These are phyloP conservation scores for Myiotriccus ornatus DNA, from an alignment of 2,797 vertebrate genomes.

Conservation along the genomic window DNA sequence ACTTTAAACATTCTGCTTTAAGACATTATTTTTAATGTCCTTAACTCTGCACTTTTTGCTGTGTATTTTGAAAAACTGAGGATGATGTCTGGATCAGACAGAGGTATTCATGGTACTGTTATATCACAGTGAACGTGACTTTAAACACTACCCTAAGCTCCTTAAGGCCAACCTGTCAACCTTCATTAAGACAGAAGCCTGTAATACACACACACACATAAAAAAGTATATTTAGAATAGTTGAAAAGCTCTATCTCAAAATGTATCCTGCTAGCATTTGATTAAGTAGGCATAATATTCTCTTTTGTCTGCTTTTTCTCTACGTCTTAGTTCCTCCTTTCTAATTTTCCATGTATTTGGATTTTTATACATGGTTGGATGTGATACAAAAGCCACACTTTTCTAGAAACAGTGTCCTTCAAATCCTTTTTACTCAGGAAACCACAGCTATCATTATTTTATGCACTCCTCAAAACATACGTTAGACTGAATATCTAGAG, in stretches of 20 bases:
- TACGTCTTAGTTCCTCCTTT: background rate
- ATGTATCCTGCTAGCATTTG: background rate
- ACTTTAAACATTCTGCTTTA: background rate
- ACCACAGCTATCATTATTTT: background rate
- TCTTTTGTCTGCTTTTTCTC: background rate
- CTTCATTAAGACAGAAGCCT: background rate
- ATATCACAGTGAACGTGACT: background rate
- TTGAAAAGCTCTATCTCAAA: background rate
- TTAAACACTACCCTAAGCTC: background rate
- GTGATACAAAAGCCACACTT: background rate
- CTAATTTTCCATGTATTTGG: background rate
- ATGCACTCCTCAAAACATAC: background rate
- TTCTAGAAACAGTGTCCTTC: background rate
- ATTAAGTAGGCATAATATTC: background rate
- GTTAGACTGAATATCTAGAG: background rate
- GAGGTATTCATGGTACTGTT: background rate
- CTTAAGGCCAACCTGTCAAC: background rate
- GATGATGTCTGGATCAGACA: background rate
- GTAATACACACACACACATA: rapidly evolving
- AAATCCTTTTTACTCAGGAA: background rate
- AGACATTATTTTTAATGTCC: background rate
- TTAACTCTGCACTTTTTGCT: background rate
- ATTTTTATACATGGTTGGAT: background rate
- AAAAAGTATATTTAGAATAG: background rate
- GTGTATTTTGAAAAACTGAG: background rate